Conservation (phyloP, 2,888 invertebrate genomes). For the Scaptomyza tumidula region DNA sequence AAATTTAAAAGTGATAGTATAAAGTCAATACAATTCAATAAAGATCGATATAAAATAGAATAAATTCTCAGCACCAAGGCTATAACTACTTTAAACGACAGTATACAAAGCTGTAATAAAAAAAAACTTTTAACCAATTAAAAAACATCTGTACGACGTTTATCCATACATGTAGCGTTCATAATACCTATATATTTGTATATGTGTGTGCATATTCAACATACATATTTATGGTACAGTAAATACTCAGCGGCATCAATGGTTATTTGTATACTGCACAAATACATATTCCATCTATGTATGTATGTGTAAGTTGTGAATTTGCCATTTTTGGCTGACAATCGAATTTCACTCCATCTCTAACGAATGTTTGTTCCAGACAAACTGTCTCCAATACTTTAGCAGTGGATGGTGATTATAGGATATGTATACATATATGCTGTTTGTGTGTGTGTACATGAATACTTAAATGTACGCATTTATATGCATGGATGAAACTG, state of each 20-base stretch:
- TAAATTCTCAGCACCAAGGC: neutral
- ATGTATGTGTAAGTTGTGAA: constrained; percentile 12
- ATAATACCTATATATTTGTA: constrained; percentile 1
- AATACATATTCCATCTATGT: constrained; percentile 6
- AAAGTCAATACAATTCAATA: constrained; percentile 1
- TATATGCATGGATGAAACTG: neutral
- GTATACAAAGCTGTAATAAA: constrained; percentile 7
- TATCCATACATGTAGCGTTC: neutral
- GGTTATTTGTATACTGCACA: constrained; percentile 10
- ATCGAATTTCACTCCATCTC: constrained; percentile 41
- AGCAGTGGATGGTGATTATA: constrained; percentile 1
- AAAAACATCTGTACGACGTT: neutral
- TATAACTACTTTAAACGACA: neutral
- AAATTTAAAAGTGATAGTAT: constrained; percentile 10
- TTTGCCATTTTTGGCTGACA: constrained; percentile 36
- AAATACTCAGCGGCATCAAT: neutral
- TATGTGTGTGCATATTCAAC: constrained; percentile 2
- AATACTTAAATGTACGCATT: neutral
- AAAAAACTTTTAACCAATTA: neutral
- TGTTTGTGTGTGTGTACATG: constrained; percentile 1
- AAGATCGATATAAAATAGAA: neutral
- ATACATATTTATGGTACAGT: constrained; percentile 1
- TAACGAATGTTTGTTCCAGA: constrained; percentile 29
- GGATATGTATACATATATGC: neutral
- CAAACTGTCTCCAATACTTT: constrained; percentile 37